Conservation (phyloP, 2,113 vertebrate genomes). For the Malurus melanocephalus region DNA sequence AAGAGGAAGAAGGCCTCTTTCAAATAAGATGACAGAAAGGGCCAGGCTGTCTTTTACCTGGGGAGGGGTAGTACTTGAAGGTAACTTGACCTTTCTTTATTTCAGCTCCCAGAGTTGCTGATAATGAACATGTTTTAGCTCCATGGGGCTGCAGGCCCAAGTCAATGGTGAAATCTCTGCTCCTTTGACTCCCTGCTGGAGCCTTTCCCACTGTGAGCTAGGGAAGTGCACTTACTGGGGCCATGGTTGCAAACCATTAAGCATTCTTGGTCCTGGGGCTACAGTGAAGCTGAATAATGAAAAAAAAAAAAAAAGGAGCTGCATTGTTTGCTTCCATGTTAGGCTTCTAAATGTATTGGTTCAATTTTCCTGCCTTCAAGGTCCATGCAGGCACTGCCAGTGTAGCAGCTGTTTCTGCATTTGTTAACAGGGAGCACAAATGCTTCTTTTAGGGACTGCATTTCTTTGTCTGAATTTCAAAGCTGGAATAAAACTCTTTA, state of each 20-base stretch:
- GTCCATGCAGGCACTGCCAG: neutral
- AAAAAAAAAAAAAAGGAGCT: neutral
- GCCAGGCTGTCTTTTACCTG: neutral
- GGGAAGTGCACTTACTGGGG: neutral
- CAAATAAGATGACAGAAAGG: neutral
- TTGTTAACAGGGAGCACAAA: neutral
- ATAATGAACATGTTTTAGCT: neutral
- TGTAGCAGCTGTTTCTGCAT: neutral
- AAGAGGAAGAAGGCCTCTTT: neutral
- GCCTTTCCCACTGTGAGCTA: neutral
- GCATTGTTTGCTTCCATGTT: neutral
- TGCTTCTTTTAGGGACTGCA: neutral
- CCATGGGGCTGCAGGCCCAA: neutral
- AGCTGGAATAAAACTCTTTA: neutral
- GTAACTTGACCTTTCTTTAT: neutral
- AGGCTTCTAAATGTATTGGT: neutral
- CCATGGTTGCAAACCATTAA: neutral
- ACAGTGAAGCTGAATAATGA: neutral
- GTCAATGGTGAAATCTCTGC: neutral
- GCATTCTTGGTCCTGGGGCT: neutral
- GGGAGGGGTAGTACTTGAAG: neutral
- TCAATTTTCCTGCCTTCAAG: neutral
- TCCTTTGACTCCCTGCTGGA: neutral
- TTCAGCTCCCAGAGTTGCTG: neutral
- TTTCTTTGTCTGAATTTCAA: neutral